Percentiles rank a stretch among this genome's conserved stretches.
Conservation (phyloP, 2,797 vertebrate genomes). For the Tapera naevia region DNA sequence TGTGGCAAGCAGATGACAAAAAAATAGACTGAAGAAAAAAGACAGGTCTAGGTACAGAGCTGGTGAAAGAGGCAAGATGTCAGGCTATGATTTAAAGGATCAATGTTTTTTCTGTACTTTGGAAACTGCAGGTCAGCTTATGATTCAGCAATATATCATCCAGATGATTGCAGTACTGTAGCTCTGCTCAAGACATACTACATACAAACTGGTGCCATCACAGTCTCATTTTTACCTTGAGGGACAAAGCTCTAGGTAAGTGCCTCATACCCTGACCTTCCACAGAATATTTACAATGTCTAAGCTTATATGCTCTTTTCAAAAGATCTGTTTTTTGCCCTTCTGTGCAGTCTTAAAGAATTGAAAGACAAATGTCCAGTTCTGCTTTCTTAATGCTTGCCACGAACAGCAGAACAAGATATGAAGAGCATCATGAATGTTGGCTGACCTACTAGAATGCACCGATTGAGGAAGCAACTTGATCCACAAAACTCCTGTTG, state of each 20-base stretch:
- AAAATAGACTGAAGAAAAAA: not conserved
- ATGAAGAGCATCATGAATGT: not conserved
- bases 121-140: not conserved
- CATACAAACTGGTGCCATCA: not conserved
- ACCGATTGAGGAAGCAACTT: not conserved
- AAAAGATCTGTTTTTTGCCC: not conserved
- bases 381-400: not conserved
- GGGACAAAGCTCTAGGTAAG: not conserved
- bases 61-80: not conserved
- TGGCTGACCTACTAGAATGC: not conserved
- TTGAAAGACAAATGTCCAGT: not conserved
- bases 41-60: not conserved
- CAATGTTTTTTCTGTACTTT: not conserved
- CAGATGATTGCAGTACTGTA: not conserved
- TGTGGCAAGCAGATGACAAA: not conserved
- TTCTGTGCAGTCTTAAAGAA: not conserved
- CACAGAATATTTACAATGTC: not conserved
- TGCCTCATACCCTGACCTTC: not conserved
- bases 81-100: not conserved
- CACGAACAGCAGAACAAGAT: not conserved
- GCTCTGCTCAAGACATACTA: accelerated
- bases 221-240: not conserved
- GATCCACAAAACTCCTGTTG: not conserved
- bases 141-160: not conserved
- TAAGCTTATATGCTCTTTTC: not conserved